These are phyloP conservation scores for Macropis europaea DNA, from an alignment of 2,888 invertebrate species.

Conservation along the genomic window DNA sequence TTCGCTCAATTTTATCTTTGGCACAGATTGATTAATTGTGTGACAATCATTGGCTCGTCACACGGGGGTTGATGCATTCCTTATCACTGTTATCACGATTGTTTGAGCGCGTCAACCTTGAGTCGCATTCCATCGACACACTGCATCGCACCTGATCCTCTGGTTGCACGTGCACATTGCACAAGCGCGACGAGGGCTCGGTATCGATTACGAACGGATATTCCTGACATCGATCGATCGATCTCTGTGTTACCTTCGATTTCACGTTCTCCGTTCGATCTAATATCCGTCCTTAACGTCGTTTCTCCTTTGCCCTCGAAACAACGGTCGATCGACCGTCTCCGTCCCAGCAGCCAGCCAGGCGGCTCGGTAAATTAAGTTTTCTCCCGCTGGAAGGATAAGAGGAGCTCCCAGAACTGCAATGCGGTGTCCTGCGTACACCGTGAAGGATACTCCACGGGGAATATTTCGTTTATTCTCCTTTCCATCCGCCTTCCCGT, in stretches of 20 bases:
- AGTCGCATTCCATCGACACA: conserved; percentile 1
- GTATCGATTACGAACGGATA: conserved; percentile 38
- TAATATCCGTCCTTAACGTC: conserved; percentile 39
- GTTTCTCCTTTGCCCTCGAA: conserved; percentile 21
- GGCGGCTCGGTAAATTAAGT: conserved; percentile 60
- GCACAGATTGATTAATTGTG: no score
- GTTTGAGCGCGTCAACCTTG: conserved; percentile 7
- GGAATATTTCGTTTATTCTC: neutral
- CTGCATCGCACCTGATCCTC: neutral
- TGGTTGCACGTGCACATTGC: neutral
- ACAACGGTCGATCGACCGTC: conserved; percentile 12
- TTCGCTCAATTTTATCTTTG: no score
- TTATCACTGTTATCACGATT: conserved; percentile 1
- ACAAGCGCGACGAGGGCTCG: neutral
- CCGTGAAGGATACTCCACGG: neutral
- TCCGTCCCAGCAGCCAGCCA: conserved; percentile 24
- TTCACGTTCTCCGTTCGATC: conserved; percentile 42
- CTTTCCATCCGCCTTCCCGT: neutral
- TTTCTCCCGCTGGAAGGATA: conserved; percentile 36
- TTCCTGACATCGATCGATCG: conserved; percentile 21
- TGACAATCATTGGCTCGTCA: no score
- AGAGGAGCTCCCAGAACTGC: conserved; percentile 28
- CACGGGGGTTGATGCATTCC: no score
- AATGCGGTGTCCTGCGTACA: conserved; percentile 36
- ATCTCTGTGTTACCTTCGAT: conserved; percentile 22